These are phyloP conservation scores for Sinocyclocheilus anshuiensis DNA, from an alignment of 2,113 vertebrate species.

Conservation along the genomic window DNA sequence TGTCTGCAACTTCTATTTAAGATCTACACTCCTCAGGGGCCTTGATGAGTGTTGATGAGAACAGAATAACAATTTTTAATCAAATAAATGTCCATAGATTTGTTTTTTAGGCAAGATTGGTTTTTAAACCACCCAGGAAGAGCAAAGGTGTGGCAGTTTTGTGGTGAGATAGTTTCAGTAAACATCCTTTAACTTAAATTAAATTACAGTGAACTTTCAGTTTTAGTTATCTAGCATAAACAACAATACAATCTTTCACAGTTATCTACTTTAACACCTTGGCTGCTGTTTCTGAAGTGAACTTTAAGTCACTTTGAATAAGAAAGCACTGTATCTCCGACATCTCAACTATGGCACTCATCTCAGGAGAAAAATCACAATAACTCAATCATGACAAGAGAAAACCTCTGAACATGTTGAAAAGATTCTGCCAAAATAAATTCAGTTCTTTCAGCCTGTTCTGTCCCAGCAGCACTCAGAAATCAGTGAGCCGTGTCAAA, in stretches of 20 bases:
- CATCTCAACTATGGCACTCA: background rate
- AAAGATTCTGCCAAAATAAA: background rate
- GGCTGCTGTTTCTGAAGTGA: background rate
- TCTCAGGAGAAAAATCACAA: background rate
- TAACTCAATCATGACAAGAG: background rate
- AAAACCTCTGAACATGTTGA: conserved; percentile 41
- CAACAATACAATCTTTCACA: background rate
- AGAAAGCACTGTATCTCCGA: background rate
- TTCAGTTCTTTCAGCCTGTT: background rate
- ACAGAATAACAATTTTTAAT: background rate
- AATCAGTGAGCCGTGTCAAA: background rate
- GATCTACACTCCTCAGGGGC: background rate
- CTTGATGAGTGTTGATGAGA: background rate
- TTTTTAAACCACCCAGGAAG: background rate
- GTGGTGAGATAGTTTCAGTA: background rate
- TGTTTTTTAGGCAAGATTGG: background rate
- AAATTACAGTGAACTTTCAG: background rate
- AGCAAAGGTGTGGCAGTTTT: conserved; percentile 8
- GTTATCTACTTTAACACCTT: background rate
- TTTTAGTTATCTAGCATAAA: background rate
- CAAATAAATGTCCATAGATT: background rate
- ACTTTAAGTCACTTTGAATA: background rate
- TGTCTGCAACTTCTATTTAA: background rate
- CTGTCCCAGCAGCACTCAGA: background rate
- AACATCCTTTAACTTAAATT: background rate